Conservation (phyloP, 2,113 vertebrate species). For the Gnathonemus echidnorhynchus region DNA sequence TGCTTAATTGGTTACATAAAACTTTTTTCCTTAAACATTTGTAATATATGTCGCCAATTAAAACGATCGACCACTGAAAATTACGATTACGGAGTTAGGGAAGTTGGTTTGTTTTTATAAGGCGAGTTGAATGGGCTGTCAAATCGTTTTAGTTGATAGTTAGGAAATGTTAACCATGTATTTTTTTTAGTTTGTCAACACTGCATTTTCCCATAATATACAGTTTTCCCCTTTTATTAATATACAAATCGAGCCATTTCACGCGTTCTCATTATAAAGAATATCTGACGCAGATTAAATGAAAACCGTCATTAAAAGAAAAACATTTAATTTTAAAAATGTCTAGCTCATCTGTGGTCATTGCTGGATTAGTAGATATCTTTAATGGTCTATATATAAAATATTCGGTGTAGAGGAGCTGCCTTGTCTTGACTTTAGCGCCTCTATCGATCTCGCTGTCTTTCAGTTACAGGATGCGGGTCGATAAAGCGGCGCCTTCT, state of each 20-base stretch:
- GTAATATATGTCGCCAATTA: not conserved
- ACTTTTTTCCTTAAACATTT: not conserved
- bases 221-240: not conserved
- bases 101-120: not conserved
- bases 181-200: not conserved
- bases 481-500: slow-evolving; percentile 57
- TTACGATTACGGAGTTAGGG: not conserved
- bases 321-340: not conserved
- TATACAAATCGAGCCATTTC: not conserved
- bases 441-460: slow-evolving; percentile 26
- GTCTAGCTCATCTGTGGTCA: not conserved
- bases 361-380: not conserved
- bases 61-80: not conserved
- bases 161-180: not conserved
- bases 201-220: not conserved
- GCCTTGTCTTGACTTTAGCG: not conserved
- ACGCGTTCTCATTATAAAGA: not conserved
- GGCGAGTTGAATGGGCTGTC: not conserved
- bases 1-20: not conserved
- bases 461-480: slow-evolving; percentile 57
- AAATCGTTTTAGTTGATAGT: not conserved
- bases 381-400: not conserved
- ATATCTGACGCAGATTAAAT: not conserved
- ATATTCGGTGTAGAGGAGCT: not conserved
- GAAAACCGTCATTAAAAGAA: not conserved